Evolutionary conservation across 2,797 vertebrate species (phyloP), one percentile per base, ranked within the genome.

Genomic region (Catostomus latipinnis): DNA sequence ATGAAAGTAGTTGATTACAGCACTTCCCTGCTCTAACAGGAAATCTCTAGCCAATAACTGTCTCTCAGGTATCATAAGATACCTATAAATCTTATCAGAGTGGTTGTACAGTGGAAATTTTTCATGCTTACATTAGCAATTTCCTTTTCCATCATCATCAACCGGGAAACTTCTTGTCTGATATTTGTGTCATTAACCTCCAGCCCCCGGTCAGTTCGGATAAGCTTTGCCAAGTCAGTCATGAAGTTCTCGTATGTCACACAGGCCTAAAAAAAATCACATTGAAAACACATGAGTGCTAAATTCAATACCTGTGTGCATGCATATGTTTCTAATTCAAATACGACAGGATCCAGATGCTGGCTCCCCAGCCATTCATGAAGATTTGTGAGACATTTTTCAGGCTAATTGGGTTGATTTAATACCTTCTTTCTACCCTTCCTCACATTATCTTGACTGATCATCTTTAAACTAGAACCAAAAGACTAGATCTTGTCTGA

Each of bases 91-190:
- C 50, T 52, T 9, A 52, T 52, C 8, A 52, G 12, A 56, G 18
- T 60, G 34, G 34, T 13, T n/a, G 12, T 9, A 34, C 6, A 45
- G 34, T 12, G 6, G n/a, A n/a, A 72, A 56, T 46, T 54, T 3
- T 71, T 1, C 10, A 18, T 61, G 50, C 95, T 98, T 95, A 99
- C 97, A 4, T 96, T 96, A 68, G 97, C 96, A 62, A 99, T 96
- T 82, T 97, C 96, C 81, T 93, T 96, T 90, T 99, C 97, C 91
- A 99, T 86, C 54, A 95, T 93, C 93, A 98, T 95, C 66, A 98
- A 86, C 86, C 80, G 92, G 4, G 75, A 81, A 92, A 97, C 93
- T 85, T 98, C 93, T 70, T 88, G 82, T 71, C 87, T 90, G 88
- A 98, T 91, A 12, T 53, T 46, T 0, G 9, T 90, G 78, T 96